Conservation (phyloP, 2,888 invertebrate genomes). For the Chloromyia formosa region DNA sequence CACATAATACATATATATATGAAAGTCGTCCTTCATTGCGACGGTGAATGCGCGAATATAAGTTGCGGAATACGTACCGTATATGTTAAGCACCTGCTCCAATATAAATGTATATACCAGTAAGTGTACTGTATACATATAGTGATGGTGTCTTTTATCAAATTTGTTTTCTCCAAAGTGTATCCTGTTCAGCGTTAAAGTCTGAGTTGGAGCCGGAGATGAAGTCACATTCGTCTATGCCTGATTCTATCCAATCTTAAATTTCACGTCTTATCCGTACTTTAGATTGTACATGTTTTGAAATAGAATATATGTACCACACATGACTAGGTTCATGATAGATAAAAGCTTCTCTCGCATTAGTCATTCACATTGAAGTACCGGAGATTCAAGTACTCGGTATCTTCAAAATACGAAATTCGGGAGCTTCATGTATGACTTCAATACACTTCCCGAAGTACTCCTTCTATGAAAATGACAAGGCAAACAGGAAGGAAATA, state of each 20-base stretch:
- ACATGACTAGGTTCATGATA: conserved; percentile 48
- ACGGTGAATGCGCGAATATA: conserved; percentile 2
- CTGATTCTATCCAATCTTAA: conserved; percentile 4
- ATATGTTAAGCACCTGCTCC: conserved; percentile 6
- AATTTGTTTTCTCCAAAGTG: conserved; percentile 48
- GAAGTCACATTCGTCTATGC: conserved; percentile 11
- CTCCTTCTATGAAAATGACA: conserved; percentile 27
- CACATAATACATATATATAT: conserved; percentile 25
- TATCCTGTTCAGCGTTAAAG: conserved; percentile 39
- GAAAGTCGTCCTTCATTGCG: conserved; percentile 39
- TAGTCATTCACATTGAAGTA: conserved; percentile 47
- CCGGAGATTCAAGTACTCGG: conserved; percentile 25
- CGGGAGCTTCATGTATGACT: conserved; percentile 28
- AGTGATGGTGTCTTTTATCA: conserved; percentile 48
- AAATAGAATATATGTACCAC: conserved; percentile 48
- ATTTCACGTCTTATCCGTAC: conserved; percentile 31
- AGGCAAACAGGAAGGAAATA: conserved; percentile 45
- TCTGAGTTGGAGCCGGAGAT: not conserved
- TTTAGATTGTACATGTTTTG: conserved; percentile 45
- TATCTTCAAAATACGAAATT: conserved; percentile 9
- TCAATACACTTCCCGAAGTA: conserved; percentile 14
- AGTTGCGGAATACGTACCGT: conserved; percentile 5
- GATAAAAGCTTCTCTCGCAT: conserved; percentile 49
- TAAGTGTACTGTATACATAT: no score
- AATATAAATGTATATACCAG: not conserved